Conservation (phyloP, 2,888 invertebrate genomes). For the Dendrolimus pini region DNA sequence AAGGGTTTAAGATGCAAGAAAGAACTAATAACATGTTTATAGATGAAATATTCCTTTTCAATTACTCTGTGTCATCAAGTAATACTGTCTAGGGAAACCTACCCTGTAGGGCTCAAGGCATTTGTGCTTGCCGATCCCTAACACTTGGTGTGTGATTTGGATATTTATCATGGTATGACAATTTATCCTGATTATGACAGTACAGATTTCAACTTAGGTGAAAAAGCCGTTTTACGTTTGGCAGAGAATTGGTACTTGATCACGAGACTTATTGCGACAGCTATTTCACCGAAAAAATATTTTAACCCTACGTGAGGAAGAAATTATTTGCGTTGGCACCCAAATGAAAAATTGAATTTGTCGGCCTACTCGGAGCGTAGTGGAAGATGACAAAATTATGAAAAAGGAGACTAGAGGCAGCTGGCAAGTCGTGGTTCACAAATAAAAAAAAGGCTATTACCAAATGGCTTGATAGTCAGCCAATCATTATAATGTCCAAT, state of each 20-base stretch:
- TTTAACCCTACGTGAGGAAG: constrained; percentile 1
- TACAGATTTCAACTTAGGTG: constrained; percentile 2
- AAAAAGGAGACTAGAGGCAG: too few species aligned
- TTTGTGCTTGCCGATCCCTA: constrained; percentile 7
- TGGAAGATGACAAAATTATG: too few species aligned
- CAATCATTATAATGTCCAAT: too few species aligned
- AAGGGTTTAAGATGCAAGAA: constrained; percentile 1
- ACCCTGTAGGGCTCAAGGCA: constrained; percentile 6
- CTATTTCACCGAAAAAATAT: constrained; percentile 8
- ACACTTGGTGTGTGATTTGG: constrained; percentile 3
- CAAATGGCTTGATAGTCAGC: too few species aligned
- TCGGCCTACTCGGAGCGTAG: neutral
- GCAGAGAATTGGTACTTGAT: constrained; percentile 9
- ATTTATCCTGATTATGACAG: constrained; percentile 4
- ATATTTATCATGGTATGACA: constrained; percentile 5
- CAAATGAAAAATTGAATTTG: constrained; percentile 6
- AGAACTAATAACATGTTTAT: constrained; percentile 1
- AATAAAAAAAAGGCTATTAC: too few species aligned
- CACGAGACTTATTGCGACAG: constrained; percentile 11
- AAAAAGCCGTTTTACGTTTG: constrained; percentile 5
- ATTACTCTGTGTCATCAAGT: constrained; percentile 4
- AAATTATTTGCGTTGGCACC: constrained; percentile 6
- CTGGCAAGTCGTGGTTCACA: too few species aligned
- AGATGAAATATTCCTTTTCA: constrained; percentile 7
- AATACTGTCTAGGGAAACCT: constrained; percentile 10